These are phyloP conservation scores for Neuroterus valhalla DNA, from an alignment of 1,140 invertebrate genomes.

Conservation along the genomic window DNA sequence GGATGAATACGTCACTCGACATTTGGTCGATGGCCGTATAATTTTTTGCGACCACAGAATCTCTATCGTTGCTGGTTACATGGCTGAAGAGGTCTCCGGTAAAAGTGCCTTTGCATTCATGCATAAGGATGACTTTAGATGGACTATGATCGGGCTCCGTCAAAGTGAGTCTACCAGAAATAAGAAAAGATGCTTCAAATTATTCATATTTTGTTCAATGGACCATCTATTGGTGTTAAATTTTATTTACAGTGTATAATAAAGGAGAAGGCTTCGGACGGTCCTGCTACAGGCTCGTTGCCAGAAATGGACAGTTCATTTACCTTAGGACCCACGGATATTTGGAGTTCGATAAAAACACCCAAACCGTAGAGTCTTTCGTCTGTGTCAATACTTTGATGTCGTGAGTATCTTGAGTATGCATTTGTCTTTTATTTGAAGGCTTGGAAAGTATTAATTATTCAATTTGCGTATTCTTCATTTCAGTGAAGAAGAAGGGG, in stretches of 20 bases:
- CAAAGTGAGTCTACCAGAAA: no score
- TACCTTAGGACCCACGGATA: slow-evolving; percentile 87
- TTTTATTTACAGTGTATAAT: slow-evolving; percentile 84
- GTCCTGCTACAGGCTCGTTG: slow-evolving; percentile 87
- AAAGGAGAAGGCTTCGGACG: slow-evolving; percentile 83
- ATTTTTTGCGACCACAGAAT: slow-evolving; percentile 91
- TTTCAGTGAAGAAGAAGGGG: slow-evolving; percentile 80
- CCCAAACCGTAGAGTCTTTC: slow-evolving; percentile 85
- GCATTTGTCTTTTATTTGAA: slow-evolving; percentile 8
- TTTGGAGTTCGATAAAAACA: slow-evolving; percentile 83
- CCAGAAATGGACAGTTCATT: slow-evolving; percentile 86
- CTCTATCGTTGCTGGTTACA: slow-evolving; percentile 88
- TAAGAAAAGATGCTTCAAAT: no score
- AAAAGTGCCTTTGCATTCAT: slow-evolving; percentile 89
- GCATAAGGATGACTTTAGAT: slow-evolving; percentile 88
- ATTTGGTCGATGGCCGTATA: slow-evolving; percentile 88
- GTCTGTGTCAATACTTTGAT: slow-evolving; percentile 90
- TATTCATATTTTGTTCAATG: no score
- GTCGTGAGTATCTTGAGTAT: slow-evolving; percentile 71
- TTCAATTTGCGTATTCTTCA: slow-evolving; percentile 2
- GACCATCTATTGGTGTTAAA: slow-evolving; percentile 35
- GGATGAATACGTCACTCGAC: slow-evolving; percentile 90
- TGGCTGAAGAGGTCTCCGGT: slow-evolving; percentile 88
- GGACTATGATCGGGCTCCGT: slow-evolving; percentile 87
- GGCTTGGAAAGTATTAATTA: slow-evolving; percentile 19